A percentile compares a stretch with the other conserved stretches of the same genome.
Evolutionary conservation across 1,140 invertebrate genomes (phyloP).

Genomic region (Mesaphorura yosii): DNA sequence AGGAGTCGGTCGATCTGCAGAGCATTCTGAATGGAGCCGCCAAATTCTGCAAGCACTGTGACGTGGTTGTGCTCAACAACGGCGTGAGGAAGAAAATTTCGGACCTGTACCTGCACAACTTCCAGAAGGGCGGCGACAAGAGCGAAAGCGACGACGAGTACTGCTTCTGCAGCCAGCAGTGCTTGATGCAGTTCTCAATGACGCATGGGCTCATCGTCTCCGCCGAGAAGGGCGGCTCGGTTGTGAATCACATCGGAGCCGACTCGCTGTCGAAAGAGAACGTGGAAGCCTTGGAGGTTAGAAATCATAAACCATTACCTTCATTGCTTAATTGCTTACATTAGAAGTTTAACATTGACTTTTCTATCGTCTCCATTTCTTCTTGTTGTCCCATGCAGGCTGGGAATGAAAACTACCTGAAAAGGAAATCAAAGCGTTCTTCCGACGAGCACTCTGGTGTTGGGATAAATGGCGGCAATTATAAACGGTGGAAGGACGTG

Average conservation of each 20-base stretch:
- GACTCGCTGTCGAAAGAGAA: background rate
- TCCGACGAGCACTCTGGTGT: constrained; percentile 7
- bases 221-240: constrained; percentile 42
- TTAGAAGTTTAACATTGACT: no score
- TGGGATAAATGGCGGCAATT: constrained; percentile 28
- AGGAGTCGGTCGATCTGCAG: constrained; percentile 73
- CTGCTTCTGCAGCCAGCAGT: constrained; percentile 71
- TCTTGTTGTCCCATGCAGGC: no score
- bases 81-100: constrained; percentile 66
- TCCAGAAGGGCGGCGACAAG: constrained; percentile 39
- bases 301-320: no score
- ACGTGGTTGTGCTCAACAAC: constrained; percentile 72
- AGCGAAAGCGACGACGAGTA: constrained; percentile 51
- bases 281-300: background rate
- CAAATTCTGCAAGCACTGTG: constrained; percentile 83
- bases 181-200: constrained; percentile 67
- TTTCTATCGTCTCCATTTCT: no score
- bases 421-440: constrained; percentile 1
- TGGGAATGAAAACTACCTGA: no score
- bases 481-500: constrained; percentile 57
- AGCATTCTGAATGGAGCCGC: constrained; percentile 75
- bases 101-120: constrained; percentile 57
- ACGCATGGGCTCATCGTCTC: constrained; percentile 45
- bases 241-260: constrained; percentile 50
- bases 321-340: no score